Conservation (phyloP, 2,797 vertebrate genomes). For the Pseudochirops cupreus region DNA sequence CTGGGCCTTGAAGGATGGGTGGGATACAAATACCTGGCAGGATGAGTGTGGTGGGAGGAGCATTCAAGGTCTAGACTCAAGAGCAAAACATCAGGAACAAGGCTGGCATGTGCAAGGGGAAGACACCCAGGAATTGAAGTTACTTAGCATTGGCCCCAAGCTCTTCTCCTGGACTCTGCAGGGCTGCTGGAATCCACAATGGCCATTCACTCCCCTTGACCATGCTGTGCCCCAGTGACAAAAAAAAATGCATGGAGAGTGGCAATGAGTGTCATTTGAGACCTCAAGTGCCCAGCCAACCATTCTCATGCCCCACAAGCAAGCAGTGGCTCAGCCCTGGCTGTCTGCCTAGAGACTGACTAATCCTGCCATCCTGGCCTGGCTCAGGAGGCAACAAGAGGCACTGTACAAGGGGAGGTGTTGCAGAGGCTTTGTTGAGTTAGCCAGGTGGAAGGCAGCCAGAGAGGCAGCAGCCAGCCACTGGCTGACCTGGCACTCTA, state of each 20-base stretch:
- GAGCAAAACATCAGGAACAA: background rate
- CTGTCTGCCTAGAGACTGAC: background rate
- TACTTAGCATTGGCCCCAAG: background rate
- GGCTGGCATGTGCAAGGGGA: background rate
- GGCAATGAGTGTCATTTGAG: background rate
- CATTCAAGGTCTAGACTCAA: background rate
- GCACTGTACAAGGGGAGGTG: background rate
- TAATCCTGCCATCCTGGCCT: background rate
- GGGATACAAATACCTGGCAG: background rate
- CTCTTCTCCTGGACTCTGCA: background rate
- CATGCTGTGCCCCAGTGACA: slow-evolving; percentile 27
- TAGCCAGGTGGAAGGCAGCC: slow-evolving; percentile 82
- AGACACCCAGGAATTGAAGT: background rate
- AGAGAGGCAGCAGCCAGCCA: slow-evolving; percentile 77
- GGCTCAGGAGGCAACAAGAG: background rate
- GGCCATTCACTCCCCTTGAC: slow-evolving; percentile 56
- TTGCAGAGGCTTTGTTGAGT: slow-evolving; percentile 41
- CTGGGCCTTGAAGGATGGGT: background rate
- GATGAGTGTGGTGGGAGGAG: background rate
- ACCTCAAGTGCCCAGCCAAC: background rate
- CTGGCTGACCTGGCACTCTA: background rate
- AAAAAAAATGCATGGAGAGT: background rate
- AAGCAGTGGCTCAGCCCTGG: background rate
- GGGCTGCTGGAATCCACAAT: background rate
- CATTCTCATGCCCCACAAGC: background rate